Conservation (phyloP, 2,797 vertebrate genomes). For the Ctenosaura bakeri region DNA sequence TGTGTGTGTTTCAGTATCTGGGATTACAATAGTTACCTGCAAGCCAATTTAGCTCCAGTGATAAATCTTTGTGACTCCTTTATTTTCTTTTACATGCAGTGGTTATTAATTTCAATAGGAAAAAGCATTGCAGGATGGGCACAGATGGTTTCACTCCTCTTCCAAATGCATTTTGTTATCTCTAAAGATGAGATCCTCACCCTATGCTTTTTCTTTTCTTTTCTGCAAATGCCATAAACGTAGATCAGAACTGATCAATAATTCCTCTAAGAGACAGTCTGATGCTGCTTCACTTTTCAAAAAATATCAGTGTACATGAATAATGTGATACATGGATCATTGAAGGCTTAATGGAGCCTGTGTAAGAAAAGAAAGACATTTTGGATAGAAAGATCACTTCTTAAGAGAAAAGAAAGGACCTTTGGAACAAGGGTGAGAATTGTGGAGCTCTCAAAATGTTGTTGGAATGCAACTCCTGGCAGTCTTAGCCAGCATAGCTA, state of each 20-base stretch:
- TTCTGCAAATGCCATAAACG: background rate
- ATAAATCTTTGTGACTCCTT: background rate
- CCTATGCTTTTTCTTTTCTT: background rate
- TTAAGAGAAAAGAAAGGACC: constrained; percentile 31
- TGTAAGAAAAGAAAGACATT: constrained; percentile 34
- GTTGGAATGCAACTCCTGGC: no score
- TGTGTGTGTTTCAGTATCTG: background rate
- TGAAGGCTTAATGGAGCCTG: constrained; percentile 34
- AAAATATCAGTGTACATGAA: constrained; percentile 35
- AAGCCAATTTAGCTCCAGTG: no score
- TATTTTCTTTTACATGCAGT: background rate
- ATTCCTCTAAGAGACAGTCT: background rate
- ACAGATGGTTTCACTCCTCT: background rate
- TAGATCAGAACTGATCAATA: background rate
- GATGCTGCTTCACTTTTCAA: constrained; percentile 33
- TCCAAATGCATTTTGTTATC: no score
- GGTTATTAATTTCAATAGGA: background rate
- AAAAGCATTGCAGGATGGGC: background rate
- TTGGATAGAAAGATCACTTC: background rate
- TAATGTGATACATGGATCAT: rapidly evolving
- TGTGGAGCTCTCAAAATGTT: no score
- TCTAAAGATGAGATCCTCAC: no score
- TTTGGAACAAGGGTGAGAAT: background rate
- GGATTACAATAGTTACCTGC: background rate
- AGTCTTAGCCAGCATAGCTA: no score